A percentile compares a stretch with the other conserved stretches of the same genome.
Evolutionary conservation across 2,113 vertebrate species (phyloP).

Genomic region (Neodon shergylaensis): DNA sequence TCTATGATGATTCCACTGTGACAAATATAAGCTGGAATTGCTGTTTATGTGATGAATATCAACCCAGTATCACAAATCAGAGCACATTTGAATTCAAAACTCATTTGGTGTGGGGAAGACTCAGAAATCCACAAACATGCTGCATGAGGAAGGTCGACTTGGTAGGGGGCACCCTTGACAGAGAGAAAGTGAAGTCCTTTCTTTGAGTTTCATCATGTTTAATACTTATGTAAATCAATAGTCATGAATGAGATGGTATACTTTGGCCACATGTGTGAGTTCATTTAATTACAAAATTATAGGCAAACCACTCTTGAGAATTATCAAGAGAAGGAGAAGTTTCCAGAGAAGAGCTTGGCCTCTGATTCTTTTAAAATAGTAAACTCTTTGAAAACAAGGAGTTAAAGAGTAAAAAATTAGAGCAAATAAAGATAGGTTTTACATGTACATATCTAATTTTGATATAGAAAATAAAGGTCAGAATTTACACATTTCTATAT

Average conservation of each 20-base stretch:
- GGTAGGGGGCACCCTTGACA: background rate
- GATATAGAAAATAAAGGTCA: background rate
- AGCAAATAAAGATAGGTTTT: background rate
- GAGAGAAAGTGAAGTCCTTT: background rate
- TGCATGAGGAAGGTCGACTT: background rate
- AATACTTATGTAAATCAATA: background rate
- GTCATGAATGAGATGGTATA: background rate
- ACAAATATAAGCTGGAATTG: slow-evolving; percentile 61
- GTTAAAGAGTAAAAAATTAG: background rate
- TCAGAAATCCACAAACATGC: background rate
- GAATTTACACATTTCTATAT: background rate
- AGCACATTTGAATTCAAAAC: slow-evolving; percentile 43
- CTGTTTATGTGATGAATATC: slow-evolving; percentile 59
- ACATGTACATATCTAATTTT: background rate
- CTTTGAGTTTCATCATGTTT: background rate
- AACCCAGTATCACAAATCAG: slow-evolving; percentile 63
- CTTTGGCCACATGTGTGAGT: background rate
- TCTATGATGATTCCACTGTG: slow-evolving; percentile 38
- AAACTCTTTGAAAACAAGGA: slow-evolving; percentile 17
- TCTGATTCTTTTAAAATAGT: slow-evolving; percentile 31
- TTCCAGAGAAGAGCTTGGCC: background rate
- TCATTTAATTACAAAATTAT: background rate
- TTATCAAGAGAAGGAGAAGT: background rate
- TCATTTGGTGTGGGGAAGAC: background rate
- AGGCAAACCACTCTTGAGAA: background rate